Conservation (phyloP, 1,140 invertebrate genomes). For the Leptinotarsa undecemlineata region DNA sequence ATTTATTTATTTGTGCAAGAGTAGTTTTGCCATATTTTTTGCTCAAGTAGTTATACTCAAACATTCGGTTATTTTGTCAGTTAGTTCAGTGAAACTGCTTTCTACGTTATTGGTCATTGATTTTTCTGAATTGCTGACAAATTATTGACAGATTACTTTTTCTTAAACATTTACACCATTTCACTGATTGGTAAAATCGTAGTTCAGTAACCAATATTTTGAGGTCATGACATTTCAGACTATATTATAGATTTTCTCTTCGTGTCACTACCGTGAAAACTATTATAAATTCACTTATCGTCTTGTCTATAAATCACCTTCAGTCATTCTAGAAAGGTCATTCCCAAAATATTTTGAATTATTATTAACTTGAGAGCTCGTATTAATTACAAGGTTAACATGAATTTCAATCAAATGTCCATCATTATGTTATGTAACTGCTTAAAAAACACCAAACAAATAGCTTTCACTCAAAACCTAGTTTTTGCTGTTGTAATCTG, state of each 20-base stretch:
- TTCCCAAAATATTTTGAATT: too few species aligned
- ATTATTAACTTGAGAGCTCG: too few species aligned
- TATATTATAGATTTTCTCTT: too few species aligned
- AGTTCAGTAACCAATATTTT: too few species aligned
- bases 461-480: not conserved
- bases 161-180: too few species aligned
- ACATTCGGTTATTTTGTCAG: not conserved
- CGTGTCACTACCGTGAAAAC: too few species aligned
- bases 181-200: too few species aligned
- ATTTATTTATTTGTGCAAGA: conserved; percentile 3
- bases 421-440: not conserved
- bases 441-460: not conserved
- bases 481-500: conserved; percentile 14
- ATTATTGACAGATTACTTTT: not conserved
- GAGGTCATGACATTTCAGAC: too few species aligned
- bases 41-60: not conserved
- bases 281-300: too few species aligned
- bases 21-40: not conserved
- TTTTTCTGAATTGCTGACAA: not conserved
- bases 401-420: conserved; percentile 3
- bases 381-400: not conserved
- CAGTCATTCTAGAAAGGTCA: too few species aligned
- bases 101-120: not conserved
- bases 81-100: not conserved
- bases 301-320: too few species aligned